Conservation (phyloP, 2,797 vertebrate species). For the Coluber constrictor region DNA sequence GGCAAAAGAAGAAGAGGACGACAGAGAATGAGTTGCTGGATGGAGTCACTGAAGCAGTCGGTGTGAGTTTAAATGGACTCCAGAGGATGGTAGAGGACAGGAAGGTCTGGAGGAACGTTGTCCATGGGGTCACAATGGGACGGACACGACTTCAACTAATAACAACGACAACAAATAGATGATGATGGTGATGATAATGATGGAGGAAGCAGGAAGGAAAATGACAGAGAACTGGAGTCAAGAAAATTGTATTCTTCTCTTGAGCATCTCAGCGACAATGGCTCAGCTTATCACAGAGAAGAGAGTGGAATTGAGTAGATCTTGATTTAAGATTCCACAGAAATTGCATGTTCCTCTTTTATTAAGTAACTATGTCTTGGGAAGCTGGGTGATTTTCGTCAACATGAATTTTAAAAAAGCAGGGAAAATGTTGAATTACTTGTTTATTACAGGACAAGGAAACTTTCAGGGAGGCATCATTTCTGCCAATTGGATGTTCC, state of each 20-base stretch:
- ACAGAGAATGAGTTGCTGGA: no score
- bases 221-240: background rate
- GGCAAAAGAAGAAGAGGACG: no score
- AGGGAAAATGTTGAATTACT: constrained; percentile 37
- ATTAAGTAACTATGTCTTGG: background rate
- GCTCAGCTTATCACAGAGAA: background rate
- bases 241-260: background rate
- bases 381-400: constrained; percentile 48
- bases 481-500: constrained; percentile 26
- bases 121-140: no score
- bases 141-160: no score
- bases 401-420: constrained; percentile 34
- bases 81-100: no score
- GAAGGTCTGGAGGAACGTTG: no score
- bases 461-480: constrained; percentile 50
- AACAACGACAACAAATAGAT: no score
- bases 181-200: no score
- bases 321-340: background rate
- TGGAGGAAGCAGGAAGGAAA: no score
- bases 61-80: no score
- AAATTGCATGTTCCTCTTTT: background rate
- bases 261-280: background rate
- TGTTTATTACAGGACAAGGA: constrained; percentile 47
- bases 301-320: background rate
- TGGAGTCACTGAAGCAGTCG: no score